Base-by-base conservation (phyloP, 2,888 invertebrate genomes). In the Campoplex capitator region DNA sequence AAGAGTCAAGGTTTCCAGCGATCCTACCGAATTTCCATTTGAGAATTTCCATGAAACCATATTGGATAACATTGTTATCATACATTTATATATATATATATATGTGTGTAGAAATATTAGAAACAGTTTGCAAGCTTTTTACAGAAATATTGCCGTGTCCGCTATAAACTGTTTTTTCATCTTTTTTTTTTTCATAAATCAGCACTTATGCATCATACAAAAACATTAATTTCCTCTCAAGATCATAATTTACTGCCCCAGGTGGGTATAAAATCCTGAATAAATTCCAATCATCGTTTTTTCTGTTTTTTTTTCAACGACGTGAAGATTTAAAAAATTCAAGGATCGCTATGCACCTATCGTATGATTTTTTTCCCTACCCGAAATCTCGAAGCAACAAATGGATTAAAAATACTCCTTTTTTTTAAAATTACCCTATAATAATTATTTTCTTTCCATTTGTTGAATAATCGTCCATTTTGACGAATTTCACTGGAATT, bases 81-180 rank as follows among this genome's bases (percentile, higher is more conserved):
- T 28, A 58, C 58, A 58, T 28, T 28, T 58, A 28, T 4, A 58
- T 32, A 11, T 23, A 56, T 56, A 28, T 58, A 58, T 23, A 0
- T 38, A 42, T 42, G 9, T 42, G 9, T 48, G 6, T 32, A 35
- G 18, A 28, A 32, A 77, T n/a, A 77, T 77, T 62, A 58, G 73
- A 38, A 73, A 76, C 80, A 67, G 58, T 75, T 42, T 35, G 67
- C 42, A 62, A 71, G 38, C 42, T 81, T 45, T 81, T 84, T 80
- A 54, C 48, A 62, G 28, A 71, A 80, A 73, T 32, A 58, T 79
- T 48, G 45, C 68, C 42, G 58, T 13, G n/a, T 48, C 45, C 45
- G 23, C 23, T 23, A 23, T 23, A 23, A 79, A 62, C 32, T 48
- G 18, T 71, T 16, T 32, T 78, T 70, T 54, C 7, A 23, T 79